Percentiles rank a stretch among this genome's conserved stretches.
Conservation (phyloP, 2,113 vertebrate genomes). For the Mastomys natalensis region DNA sequence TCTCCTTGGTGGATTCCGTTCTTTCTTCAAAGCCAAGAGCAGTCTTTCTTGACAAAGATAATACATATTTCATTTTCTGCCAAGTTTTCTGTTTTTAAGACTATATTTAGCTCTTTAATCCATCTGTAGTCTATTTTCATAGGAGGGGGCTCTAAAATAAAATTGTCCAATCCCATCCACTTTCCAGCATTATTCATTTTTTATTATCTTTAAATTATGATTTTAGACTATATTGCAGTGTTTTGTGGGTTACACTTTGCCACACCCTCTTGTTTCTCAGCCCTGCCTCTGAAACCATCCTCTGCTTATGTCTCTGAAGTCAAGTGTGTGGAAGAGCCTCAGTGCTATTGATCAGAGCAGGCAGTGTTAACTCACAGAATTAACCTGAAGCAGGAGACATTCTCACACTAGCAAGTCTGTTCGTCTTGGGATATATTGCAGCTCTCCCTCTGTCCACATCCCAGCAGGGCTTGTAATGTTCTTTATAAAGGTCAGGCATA, state of each 20-base stretch:
- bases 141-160: slow-evolving; percentile 29
- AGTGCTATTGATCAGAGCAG: neutral
- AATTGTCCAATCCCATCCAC: slow-evolving; percentile 8
- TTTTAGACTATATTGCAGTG: slow-evolving; percentile 10
- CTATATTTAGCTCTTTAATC: slow-evolving; percentile 24
- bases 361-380: neutral
- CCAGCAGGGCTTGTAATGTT: neutral
- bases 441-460: neutral
- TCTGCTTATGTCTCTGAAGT: slow-evolving; percentile 44
- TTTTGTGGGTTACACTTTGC: neutral
- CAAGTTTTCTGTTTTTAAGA: slow-evolving; percentile 43
- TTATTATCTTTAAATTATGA: slow-evolving; percentile 65
- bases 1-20: neutral
- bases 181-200: slow-evolving; percentile 53
- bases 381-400: neutral
- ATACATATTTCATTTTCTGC: slow-evolving; percentile 60
- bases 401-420: neutral
- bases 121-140: slow-evolving; percentile 20
- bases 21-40: neutral
- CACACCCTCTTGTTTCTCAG: neutral
- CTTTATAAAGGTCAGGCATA: slow-evolving; percentile 44
- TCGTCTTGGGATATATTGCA: neutral
- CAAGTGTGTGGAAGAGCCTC: neutral
- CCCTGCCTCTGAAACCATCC: neutral
- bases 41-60: slow-evolving; percentile 26